These are phyloP conservation scores for Poliocrania exsul DNA, from an alignment of 2,797 vertebrate species.

Conservation along the genomic window DNA sequence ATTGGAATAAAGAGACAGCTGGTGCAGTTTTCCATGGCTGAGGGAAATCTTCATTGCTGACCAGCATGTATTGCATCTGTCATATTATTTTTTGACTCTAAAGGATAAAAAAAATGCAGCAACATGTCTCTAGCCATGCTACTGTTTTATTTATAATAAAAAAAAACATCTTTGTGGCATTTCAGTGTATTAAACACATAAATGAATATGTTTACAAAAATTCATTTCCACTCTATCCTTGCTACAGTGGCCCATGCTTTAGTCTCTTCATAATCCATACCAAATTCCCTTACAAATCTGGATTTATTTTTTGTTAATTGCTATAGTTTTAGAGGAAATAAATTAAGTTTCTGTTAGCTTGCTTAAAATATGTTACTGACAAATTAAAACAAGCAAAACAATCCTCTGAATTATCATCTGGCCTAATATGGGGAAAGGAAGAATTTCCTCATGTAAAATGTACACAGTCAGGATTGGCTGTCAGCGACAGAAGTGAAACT, in stretches of 20 bases:
- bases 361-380: not conserved
- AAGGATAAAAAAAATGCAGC: not conserved
- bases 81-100: not conserved
- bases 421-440: not conserved
- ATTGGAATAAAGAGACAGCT: not conserved
- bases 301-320: not conserved
- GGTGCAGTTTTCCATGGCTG: not conserved
- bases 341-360: accelerated
- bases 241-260: accelerated
- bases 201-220: not conserved
- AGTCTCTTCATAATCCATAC: not conserved
- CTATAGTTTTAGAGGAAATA: not conserved
- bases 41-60: slow-evolving; percentile 10
- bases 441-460: not conserved
- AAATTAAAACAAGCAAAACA: not conserved
- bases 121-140: not conserved
- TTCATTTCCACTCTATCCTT: not conserved
- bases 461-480: not conserved
- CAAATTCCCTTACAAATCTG: not conserved
- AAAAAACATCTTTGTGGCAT: not conserved
- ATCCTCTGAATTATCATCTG: not conserved
- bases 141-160: not conserved
- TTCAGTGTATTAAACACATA: not conserved
- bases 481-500: not conserved
- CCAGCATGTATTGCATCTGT: not conserved